phyloP scores from a whole-genome alignment of 2,888 invertebrate species.

The Tupiocoris notatus region DNA sequence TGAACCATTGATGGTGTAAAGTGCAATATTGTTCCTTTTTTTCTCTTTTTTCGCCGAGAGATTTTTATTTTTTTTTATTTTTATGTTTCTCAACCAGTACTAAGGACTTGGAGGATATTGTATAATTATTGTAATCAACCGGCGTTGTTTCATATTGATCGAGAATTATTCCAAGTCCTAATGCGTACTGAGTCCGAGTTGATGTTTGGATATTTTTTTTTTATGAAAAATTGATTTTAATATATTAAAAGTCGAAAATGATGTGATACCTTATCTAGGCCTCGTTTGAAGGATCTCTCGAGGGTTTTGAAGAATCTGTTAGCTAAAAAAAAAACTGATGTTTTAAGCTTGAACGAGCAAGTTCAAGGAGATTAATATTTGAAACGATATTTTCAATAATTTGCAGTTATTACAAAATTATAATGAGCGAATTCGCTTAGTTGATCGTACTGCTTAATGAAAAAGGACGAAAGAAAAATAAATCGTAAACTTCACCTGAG shows the following conservation, averaged over 20 bases:
- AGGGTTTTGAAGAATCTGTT: no score
- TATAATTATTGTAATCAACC: no score
- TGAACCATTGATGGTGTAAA: conserved; percentile 40
- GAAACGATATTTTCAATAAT: no score
- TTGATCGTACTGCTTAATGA: no score
- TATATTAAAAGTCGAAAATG: neutral
- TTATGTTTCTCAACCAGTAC: conserved; percentile 9
- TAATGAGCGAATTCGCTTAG: no score
- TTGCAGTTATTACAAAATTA: no score
- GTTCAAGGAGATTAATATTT: no score
- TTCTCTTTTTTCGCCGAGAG: neutral
- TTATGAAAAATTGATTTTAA: neutral
- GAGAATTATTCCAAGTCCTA: conserved; percentile 37
- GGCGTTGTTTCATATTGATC: no score
- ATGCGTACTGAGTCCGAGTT: conserved; percentile 20
- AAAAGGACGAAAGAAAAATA: no score
- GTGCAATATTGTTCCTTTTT: conserved; percentile 16
- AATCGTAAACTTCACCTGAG: no score
- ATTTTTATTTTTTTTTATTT: conserved; percentile 1
- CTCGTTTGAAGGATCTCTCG: neutral
- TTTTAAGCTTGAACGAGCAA: no score
- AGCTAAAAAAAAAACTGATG: no score
- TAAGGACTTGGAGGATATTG: conserved; percentile 33
- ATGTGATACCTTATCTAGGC: neutral
- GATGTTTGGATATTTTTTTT: neutral